phyloP scores from a whole-genome alignment of 2,113 vertebrate species.

The Rhynchomys soricoides region DNA sequence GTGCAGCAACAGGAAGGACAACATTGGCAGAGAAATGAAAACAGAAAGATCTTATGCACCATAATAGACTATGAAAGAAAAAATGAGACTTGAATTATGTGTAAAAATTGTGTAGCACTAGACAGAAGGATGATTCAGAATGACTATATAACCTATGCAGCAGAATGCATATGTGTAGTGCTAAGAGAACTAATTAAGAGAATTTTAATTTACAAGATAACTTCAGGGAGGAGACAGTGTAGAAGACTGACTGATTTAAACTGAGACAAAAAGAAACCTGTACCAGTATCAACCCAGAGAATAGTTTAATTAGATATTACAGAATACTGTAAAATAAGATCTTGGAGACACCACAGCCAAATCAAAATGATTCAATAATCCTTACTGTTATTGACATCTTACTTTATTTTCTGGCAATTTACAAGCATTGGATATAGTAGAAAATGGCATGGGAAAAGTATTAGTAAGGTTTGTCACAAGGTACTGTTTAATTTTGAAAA shows the following conservation, averaged over 20 bases:
- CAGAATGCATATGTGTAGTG: neutral
- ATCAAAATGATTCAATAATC: slow-evolving; percentile 3
- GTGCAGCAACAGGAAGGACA: neutral
- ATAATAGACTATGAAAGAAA: neutral
- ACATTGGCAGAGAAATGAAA: neutral
- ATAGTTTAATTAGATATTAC: neutral
- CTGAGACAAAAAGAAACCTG: neutral
- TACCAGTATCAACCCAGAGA: neutral
- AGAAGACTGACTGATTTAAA: neutral
- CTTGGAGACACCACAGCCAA: neutral
- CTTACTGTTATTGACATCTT: neutral
- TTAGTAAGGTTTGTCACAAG: neutral
- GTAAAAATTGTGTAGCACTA: neutral
- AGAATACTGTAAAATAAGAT: neutral
- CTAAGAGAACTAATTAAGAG: neutral
- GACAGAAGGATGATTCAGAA: neutral
- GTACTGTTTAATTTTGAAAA: slow-evolving; percentile 40
- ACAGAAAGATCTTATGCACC: neutral
- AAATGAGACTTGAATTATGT: neutral
- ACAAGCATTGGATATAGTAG: neutral
- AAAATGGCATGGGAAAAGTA: neutral
- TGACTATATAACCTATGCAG: neutral
- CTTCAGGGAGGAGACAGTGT: neutral
- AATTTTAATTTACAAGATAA: neutral
- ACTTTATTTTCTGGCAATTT: neutral